These are phyloP conservation scores for Chiloscyllium punctatum DNA, from an alignment of 2,797 vertebrate species.

Conservation along the genomic window DNA sequence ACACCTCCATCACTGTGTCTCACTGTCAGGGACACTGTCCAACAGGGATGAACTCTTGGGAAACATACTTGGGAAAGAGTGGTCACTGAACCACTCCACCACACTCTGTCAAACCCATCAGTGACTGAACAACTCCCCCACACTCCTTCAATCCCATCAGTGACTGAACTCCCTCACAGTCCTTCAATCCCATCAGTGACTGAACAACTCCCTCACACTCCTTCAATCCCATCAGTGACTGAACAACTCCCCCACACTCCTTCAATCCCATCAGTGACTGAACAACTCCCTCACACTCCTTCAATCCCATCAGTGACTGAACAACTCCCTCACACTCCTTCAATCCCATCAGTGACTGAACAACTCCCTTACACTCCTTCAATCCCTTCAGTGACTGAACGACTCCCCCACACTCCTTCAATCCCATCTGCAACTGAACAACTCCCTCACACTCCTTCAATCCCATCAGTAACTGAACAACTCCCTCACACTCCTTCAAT, in stretches of 20 bases:
- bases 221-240: not conserved
- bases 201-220: no score
- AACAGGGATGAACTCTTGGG: no score
- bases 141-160: not conserved
- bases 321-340: not conserved
- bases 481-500: not conserved
- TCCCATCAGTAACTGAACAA: not conserved
- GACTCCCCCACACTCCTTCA: not conserved
- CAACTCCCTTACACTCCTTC: not conserved
- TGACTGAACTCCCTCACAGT: not conserved
- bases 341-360: not conserved
- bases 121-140: not conserved
- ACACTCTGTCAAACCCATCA: not conserved
- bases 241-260: no score
- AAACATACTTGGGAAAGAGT: no score
- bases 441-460: not conserved
- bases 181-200: not conserved
- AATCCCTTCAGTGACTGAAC: not conserved
- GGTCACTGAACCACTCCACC: no score
- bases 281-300: no score
- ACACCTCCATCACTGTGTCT: no score
- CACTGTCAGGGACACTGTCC: no score
- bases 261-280: no score
- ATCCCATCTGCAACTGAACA: not conserved
- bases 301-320: no score